These are phyloP conservation scores for Cryptophagus acutangulus DNA, from an alignment of 2,888 invertebrate genomes.

Conservation along the genomic window DNA sequence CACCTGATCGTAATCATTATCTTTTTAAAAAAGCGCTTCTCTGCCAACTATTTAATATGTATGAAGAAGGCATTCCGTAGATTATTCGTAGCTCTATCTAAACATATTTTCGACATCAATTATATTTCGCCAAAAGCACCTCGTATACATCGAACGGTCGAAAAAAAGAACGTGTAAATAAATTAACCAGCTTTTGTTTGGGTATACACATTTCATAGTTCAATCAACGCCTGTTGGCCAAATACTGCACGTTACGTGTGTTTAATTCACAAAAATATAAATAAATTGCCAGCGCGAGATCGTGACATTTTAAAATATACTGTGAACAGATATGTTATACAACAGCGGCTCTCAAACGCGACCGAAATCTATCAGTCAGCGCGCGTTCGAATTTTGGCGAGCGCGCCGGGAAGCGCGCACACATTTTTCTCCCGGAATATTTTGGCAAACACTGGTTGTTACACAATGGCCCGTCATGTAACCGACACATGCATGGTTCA, in stretches of 20 bases:
- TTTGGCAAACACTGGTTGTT: conserved; percentile 26
- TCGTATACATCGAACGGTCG: too few species aligned
- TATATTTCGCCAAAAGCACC: too few species aligned
- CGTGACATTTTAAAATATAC: conserved; percentile 42
- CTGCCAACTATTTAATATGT: conserved; percentile 1
- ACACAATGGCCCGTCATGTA: conserved; percentile 33
- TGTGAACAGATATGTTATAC: conserved; percentile 41
- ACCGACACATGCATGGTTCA: conserved; percentile 31
- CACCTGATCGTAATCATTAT: neutral
- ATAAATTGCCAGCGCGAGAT: conserved; percentile 38
- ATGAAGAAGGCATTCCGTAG: too few species aligned
- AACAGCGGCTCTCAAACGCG: too few species aligned
- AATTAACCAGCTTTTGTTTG: conserved; percentile 28
- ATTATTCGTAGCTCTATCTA: too few species aligned
- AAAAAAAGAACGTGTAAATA: too few species aligned
- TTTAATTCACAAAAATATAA: conserved; percentile 40
- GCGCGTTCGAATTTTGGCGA: too few species aligned
- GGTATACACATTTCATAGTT: too few species aligned
- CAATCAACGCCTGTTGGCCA: conserved; percentile 31
- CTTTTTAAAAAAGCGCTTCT: neutral
- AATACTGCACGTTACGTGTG: conserved; percentile 34
- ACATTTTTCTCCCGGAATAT: too few species aligned
- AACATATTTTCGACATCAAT: too few species aligned
- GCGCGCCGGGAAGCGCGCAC: too few species aligned
- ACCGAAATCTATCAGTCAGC: too few species aligned